These are phyloP conservation scores for Amblyjoppa fuscipennis DNA, from an alignment of 2,888 invertebrate species.

Conservation along the genomic window DNA sequence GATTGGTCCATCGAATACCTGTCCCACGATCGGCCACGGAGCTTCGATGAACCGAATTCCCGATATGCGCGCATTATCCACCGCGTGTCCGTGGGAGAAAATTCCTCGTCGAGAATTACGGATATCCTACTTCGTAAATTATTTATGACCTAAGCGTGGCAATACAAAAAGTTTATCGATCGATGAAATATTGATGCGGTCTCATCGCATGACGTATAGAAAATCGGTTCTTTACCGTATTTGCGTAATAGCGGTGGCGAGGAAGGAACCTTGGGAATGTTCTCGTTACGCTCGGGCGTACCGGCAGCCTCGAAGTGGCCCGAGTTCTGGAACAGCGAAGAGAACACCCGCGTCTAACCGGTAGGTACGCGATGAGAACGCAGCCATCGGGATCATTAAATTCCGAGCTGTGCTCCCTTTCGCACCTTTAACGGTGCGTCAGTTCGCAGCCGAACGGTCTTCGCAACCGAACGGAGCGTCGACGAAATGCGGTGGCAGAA, in stretches of 20 bases:
- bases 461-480: constrained; percentile 28
- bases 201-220: neutral
- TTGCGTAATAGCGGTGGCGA: constrained; percentile 53
- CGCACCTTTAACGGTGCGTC: constrained; percentile 65
- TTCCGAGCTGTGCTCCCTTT: constrained; percentile 24
- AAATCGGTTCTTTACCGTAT: constrained; percentile 23
- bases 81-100: neutral
- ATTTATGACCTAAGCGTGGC: constrained; percentile 54
- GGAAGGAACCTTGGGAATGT: constrained; percentile 48
- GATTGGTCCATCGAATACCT: neutral
- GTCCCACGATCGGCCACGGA: constrained; percentile 41
- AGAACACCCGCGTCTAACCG: constrained; percentile 1
- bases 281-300: constrained; percentile 68
- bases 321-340: constrained; percentile 28
- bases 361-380: constrained; percentile 42
- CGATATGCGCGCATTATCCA: neutral
- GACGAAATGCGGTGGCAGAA: constrained; percentile 8
- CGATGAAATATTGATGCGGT: constrained; percentile 64
- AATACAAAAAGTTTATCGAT: constrained; percentile 49
- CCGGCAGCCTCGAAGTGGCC: constrained; percentile 34
- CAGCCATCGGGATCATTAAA: constrained; percentile 22
- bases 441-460: constrained; percentile 60
- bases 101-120: neutral
- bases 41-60: neutral
- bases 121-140: constrained; percentile 28